A percentile compares a stretch with the other conserved stretches of the same genome.
These are phyloP conservation scores for Cataglyphis cursor DNA, from an alignment of 2,888 invertebrate genomes.

Conservation along the genomic window DNA sequence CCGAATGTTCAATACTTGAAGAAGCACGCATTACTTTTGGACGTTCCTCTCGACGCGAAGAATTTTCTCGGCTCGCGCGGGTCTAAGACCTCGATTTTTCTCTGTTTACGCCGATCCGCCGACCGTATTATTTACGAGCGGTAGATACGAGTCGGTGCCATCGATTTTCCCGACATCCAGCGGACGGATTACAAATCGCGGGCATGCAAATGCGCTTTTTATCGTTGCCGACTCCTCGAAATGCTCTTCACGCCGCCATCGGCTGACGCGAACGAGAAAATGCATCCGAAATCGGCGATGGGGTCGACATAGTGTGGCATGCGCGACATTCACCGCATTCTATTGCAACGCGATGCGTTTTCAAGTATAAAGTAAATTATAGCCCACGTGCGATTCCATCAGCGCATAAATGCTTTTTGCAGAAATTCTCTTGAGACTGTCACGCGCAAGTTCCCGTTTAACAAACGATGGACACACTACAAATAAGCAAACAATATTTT, in stretches of 20 bases:
- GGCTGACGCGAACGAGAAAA: conserved; percentile 51
- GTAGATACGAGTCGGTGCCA: conserved; percentile 45
- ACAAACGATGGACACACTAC: not conserved
- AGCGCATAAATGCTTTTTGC: conserved; percentile 22
- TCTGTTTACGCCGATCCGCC: conserved; percentile 49
- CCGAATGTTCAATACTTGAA: conserved; percentile 9
- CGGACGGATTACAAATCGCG: conserved; percentile 65
- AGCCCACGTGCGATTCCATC: conserved; percentile 27
- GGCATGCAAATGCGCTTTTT: conserved; percentile 73
- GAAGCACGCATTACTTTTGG: conserved; percentile 17
- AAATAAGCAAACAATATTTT: conserved; percentile 20
- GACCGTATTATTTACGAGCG: conserved; percentile 53
- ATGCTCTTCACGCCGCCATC: conserved; percentile 53
- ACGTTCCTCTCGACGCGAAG: not conserved
- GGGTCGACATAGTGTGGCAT: conserved; percentile 10
- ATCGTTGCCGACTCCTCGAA: conserved; percentile 57
- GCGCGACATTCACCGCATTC: conserved; percentile 23
- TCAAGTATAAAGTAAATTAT: conserved; percentile 55
- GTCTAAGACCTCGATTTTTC: conserved; percentile 40
- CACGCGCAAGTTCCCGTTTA: conserved; percentile 28
- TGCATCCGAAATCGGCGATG: conserved; percentile 65
- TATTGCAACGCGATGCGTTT: conserved; percentile 32
- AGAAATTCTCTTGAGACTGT: conserved; percentile 25
- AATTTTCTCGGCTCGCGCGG: not conserved
- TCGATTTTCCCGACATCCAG: conserved; percentile 47